phyloP scores from a whole-genome alignment of 2,888 invertebrate species.

The Sepioteuthis lessoniana region DNA sequence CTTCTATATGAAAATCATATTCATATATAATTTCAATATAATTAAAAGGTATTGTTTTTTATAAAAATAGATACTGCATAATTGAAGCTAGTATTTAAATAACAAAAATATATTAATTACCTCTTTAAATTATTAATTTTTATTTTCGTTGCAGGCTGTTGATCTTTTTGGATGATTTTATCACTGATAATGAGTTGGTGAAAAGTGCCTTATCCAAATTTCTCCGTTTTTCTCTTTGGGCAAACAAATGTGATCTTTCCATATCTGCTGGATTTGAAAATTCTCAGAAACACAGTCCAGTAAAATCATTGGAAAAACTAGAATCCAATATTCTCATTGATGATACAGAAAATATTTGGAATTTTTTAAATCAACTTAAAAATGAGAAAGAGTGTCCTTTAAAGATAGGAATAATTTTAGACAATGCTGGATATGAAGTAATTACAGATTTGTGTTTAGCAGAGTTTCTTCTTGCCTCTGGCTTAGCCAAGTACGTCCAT shows the following conservation, averaged over 20 bases:
- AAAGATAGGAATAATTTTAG: constrained; percentile 80
- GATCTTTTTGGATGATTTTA: not conserved
- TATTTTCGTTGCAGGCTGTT: constrained; percentile 37
- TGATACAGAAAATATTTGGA: constrained; percentile 79
- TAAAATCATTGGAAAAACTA: constrained; percentile 78
- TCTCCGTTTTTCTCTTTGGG: constrained; percentile 85
- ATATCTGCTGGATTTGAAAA: constrained; percentile 83
- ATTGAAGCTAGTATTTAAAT: too few relatives aligned
- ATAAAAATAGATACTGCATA: too few relatives aligned
- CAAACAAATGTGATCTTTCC: constrained; percentile 94
- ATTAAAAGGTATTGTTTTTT: too few relatives aligned
- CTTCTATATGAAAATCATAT: too few relatives aligned
- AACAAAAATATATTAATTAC: too few relatives aligned
- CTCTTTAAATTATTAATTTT: not conserved
- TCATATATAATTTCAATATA: too few relatives aligned
- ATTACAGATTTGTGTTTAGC: constrained; percentile 91
- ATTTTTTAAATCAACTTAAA: constrained; percentile 66
- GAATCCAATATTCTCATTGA: constrained; percentile 81
- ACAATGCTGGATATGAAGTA: constrained; percentile 95
- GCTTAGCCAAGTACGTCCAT: constrained; percentile 81
- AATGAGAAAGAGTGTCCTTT: constrained; percentile 52
- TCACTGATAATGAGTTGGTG: not conserved
- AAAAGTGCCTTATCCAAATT: not conserved
- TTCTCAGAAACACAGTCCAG: constrained; percentile 78
- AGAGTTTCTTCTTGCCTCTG: constrained; percentile 82